phyloP scores from a whole-genome alignment of 2,797 vertebrate genomes.

The Siniperca undulata region DNA sequence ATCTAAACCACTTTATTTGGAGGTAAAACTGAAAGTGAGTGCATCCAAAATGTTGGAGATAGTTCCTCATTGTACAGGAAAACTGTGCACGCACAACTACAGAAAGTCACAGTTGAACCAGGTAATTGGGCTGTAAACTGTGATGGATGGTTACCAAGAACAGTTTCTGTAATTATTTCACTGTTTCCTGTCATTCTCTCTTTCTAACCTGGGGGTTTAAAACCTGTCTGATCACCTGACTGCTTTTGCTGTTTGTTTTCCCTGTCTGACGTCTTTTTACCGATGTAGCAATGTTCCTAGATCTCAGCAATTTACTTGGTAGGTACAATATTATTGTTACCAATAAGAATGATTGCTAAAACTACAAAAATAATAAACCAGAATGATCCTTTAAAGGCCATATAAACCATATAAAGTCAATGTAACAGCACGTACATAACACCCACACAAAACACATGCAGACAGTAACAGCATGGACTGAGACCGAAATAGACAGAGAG shows the following conservation, averaged over 20 bases:
- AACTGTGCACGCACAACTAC: background rate
- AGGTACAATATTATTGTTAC: background rate
- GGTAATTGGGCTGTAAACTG: background rate
- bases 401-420: background rate
- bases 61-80: background rate
- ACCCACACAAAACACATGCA: conserved; percentile 7
- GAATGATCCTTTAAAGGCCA: background rate
- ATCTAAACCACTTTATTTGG: background rate
- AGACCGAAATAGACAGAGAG: conserved; percentile 31
- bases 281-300: background rate
- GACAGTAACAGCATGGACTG: conserved; percentile 18
- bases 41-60: background rate
- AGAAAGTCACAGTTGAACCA: background rate
- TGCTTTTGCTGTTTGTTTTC: background rate
- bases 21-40: background rate
- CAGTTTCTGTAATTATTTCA: background rate
- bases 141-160: background rate
- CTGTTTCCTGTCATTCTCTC: background rate
- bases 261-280: background rate
- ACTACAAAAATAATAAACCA: background rate
- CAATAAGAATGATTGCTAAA: background rate
- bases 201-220: background rate
- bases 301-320: background rate
- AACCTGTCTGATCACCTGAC: background rate
- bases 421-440: background rate